These are phyloP conservation scores for Drosophila vallismaia DNA, from an alignment of 2,888 invertebrate species.

Conservation along the genomic window DNA sequence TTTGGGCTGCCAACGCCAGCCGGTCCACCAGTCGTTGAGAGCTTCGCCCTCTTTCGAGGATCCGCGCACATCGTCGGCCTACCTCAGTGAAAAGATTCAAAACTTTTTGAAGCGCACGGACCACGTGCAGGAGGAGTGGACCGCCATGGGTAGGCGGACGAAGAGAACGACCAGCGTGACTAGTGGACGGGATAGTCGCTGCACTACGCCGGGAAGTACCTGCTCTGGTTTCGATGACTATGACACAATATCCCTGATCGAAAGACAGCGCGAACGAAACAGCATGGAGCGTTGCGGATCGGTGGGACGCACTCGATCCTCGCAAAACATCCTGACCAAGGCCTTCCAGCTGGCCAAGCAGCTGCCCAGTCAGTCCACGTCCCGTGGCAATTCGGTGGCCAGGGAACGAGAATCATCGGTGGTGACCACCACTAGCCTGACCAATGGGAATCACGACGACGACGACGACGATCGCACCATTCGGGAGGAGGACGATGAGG, in stretches of 20 bases:
- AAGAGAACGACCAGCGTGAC: conserved; percentile 56
- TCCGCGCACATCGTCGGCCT: conserved; percentile 90
- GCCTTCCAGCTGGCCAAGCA: conserved; percentile 89
- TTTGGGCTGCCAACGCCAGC: conserved; percentile 89
- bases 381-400: conserved; percentile 80
- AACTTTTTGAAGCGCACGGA: conserved; percentile 92
- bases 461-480: conserved; percentile 88
- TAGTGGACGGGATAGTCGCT: conserved; percentile 70
- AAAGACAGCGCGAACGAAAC: conserved; percentile 82
- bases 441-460: conserved; percentile 81
- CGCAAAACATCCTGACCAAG: conserved; percentile 92
- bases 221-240: conserved; percentile 75
- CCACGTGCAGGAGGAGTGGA: conserved; percentile 95
- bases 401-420: conserved; percentile 79
- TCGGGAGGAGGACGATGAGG: conserved; percentile 87
- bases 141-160: conserved; percentile 86
- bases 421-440: conserved; percentile 73
- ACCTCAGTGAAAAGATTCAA: conserved; percentile 90
- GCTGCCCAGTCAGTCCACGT: conserved; percentile 83
- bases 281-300: conserved; percentile 82
- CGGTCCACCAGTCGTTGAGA: conserved; percentile 88
- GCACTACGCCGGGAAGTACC: conserved; percentile 72
- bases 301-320: conserved; percentile 88
- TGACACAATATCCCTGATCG: conserved; percentile 83
- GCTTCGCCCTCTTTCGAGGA: conserved; percentile 91